Percentiles rank a stretch among this genome's conserved stretches.
These are phyloP conservation scores for Leptoclinus maculatus DNA, from an alignment of 2,797 vertebrate genomes.

Conservation along the genomic window DNA sequence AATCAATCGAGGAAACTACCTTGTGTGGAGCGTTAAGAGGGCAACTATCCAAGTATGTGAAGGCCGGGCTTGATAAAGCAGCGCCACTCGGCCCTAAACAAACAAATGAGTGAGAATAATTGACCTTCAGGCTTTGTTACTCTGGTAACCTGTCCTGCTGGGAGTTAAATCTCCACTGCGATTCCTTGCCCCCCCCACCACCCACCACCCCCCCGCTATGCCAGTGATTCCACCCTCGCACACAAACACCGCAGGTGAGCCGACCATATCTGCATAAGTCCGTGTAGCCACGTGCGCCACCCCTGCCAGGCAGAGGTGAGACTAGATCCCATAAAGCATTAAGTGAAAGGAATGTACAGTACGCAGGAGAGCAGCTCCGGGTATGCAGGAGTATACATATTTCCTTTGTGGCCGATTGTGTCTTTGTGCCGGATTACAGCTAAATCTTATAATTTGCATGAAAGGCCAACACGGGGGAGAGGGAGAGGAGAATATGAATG, in stretches of 20 bases:
- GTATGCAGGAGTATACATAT: constrained; percentile 67
- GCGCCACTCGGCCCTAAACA: constrained; percentile 66
- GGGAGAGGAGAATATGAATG: constrained; percentile 71
- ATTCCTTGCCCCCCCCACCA: constrained; percentile 39
- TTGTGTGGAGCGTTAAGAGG: constrained; percentile 41
- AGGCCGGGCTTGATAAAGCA: constrained; percentile 59
- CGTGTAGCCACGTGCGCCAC: constrained; percentile 60
- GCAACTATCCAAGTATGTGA: constrained; percentile 67
- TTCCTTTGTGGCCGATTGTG: constrained; percentile 64
- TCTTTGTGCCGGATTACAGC: constrained; percentile 81
- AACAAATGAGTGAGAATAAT: constrained; percentile 70
- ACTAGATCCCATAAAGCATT: constrained; percentile 56
- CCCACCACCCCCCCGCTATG: constrained; percentile 39
- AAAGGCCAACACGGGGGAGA: constrained; percentile 73
- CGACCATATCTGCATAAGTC: constrained; percentile 76
- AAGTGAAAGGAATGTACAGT: constrained; percentile 57
- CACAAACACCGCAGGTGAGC: constrained; percentile 70
- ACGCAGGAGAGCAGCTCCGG: constrained; percentile 32
- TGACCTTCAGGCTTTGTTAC: constrained; percentile 80
- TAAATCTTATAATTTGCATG: constrained; percentile 84
- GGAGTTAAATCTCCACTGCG: constrained; percentile 75
- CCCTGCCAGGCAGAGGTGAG: constrained; percentile 68
- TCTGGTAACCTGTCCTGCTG: constrained; percentile 74
- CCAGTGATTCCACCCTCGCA: constrained; percentile 62
- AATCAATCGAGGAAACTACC: constrained; percentile 62